phyloP scores from a whole-genome alignment of 1,140 invertebrate genomes.

The Ceratina calcarata region DNA sequence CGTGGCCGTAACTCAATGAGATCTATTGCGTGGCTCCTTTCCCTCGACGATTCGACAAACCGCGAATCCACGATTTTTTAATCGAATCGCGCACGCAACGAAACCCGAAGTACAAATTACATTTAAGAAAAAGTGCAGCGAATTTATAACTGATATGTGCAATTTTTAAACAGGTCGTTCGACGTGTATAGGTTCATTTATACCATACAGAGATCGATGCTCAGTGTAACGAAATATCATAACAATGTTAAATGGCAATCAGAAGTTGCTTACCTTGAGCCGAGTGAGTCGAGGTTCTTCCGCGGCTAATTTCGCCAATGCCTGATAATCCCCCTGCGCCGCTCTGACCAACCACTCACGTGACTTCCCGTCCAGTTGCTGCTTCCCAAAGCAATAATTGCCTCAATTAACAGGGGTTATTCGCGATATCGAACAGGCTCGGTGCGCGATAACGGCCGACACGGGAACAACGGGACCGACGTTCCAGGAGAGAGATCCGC shows the following conservation, averaged over 20 bases:
- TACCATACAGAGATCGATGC: no score
- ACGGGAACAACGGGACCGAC: neutral
- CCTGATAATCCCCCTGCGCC: constrained; percentile 90
- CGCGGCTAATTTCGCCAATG: constrained; percentile 88
- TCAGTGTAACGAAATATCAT: no score
- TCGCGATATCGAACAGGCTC: constrained; percentile 28
- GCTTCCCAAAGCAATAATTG: constrained; percentile 65
- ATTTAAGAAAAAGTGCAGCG: no score
- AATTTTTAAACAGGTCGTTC: neutral
- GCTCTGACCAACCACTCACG: constrained; percentile 92
- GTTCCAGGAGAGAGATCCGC: constrained; percentile 4
- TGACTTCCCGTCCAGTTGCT: constrained; percentile 84
- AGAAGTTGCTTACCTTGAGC: constrained; percentile 85
- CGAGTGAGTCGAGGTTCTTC: constrained; percentile 90
- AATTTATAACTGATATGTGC: constrained; percentile 7
- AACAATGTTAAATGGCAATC: no score
- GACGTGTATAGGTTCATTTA: no score
- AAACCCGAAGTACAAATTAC: neutral
- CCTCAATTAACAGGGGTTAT: constrained; percentile 54
- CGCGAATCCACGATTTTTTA: constrained; percentile 47
- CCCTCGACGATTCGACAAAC: constrained; percentile 16
- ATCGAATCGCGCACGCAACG: neutral
- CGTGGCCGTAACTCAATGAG: constrained; percentile 60
- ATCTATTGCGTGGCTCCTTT: constrained; percentile 48
- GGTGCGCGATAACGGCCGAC: constrained; percentile 3